These are phyloP conservation scores for Lacanobia oleracea DNA, from an alignment of 2,888 invertebrate genomes.

Conservation along the genomic window DNA sequence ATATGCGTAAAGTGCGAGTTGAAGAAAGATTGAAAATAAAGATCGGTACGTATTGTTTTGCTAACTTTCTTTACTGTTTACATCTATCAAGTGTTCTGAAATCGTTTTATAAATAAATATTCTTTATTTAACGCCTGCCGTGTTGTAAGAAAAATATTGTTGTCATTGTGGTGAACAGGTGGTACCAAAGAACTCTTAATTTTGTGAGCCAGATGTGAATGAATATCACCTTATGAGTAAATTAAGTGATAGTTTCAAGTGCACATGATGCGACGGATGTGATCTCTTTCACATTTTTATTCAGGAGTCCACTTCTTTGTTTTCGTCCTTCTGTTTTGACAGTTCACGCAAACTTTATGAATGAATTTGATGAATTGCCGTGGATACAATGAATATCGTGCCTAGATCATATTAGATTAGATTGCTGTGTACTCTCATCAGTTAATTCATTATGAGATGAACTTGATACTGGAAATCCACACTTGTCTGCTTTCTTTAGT, in stretches of 20 bases:
- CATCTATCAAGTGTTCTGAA: constrained; percentile 41
- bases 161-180: constrained; percentile 88
- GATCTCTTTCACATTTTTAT: constrained; percentile 60
- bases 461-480: constrained; percentile 25
- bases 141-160: constrained; percentile 73
- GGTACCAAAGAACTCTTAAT: constrained; percentile 78
- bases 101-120: constrained; percentile 38
- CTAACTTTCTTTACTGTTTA: constrained; percentile 56
- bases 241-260: constrained; percentile 55
- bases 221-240: constrained; percentile 71
- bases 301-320: constrained; percentile 77
- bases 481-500: constrained; percentile 46
- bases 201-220: constrained; percentile 76
- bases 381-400: constrained; percentile 85
- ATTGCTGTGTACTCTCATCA: constrained; percentile 71
- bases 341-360: constrained; percentile 87
- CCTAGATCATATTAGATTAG: constrained; percentile 82
- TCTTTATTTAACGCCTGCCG: constrained; percentile 24
- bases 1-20: constrained; percentile 97
- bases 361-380: constrained; percentile 85
- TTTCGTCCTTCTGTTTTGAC: constrained; percentile 86
- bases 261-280: constrained; percentile 57
- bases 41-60: constrained; percentile 94
- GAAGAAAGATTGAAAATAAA: constrained; percentile 98
- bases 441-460: constrained; percentile 50